Percentiles rank a stretch among this genome's conserved stretches.
phyloP scores from a whole-genome alignment of 2,113 vertebrate species.

The Antechinus stuartii region DNA sequence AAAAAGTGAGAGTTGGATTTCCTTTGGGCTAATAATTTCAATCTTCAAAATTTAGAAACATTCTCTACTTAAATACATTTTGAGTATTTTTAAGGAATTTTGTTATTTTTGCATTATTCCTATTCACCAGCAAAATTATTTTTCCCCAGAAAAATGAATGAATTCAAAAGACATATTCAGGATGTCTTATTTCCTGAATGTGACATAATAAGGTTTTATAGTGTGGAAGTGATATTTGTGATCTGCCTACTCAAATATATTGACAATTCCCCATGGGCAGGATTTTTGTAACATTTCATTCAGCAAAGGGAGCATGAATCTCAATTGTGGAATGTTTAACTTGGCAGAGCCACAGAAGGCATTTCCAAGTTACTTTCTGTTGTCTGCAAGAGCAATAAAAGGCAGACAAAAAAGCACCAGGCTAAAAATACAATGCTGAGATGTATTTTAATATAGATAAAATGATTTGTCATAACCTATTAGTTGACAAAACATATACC shows the following conservation, averaged over 20 bases:
- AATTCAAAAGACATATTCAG: conserved; percentile 18
- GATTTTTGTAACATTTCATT: conserved; percentile 61
- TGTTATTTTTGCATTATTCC: neutral
- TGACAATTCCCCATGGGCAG: neutral
- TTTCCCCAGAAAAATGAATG: conserved; percentile 46
- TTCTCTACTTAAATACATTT: neutral
- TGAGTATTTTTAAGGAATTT: neutral
- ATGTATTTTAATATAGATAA: conserved; percentile 48
- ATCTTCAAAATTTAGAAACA: neutral
- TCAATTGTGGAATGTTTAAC: conserved; percentile 46
- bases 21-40: neutral
- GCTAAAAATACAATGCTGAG: conserved; percentile 15
- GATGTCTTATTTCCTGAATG: neutral
- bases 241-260: conserved; percentile 19
- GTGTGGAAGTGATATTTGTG: neutral
- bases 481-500: conserved; percentile 51
- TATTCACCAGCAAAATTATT: neutral
- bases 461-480: conserved; percentile 42
- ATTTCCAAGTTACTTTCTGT: conserved; percentile 36
- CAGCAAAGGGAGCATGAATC: conserved; percentile 9
- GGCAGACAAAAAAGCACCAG: conserved; percentile 10
- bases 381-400: neutral
- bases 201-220: neutral
- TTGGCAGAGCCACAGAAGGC: neutral
- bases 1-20: neutral